Percentiles rank a stretch among this genome's conserved stretches.
phyloP scores from a whole-genome alignment of 1,140 invertebrate genomes.

The Polypedilum pembai region DNA sequence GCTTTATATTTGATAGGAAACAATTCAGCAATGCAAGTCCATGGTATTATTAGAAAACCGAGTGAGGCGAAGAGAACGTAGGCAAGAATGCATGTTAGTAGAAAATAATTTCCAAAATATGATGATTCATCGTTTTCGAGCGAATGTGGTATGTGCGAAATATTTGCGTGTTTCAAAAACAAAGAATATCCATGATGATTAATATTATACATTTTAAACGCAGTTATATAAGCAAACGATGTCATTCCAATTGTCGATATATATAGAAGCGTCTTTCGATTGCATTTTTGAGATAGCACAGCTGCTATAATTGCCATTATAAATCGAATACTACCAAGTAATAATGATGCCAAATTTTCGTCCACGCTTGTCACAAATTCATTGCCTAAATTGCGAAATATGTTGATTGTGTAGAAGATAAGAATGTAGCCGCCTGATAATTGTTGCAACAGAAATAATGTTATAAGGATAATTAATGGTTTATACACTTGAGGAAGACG shows the following conservation, averaged over 20 bases:
- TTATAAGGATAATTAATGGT: slow-evolving; percentile 46
- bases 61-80: slow-evolving; percentile 50
- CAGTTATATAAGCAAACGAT: slow-evolving; percentile 48
- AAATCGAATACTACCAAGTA: slow-evolving; percentile 49
- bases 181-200: slow-evolving; percentile 31
- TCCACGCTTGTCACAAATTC: slow-evolving; percentile 42
- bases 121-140: neutral
- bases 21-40: slow-evolving; percentile 52
- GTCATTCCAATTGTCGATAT: slow-evolving; percentile 50
- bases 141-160: neutral
- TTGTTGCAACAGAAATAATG: slow-evolving; percentile 52
- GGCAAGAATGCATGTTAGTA: slow-evolving; percentile 45
- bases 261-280: slow-evolving; percentile 47
- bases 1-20: slow-evolving; percentile 37
- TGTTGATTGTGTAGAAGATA: slow-evolving; percentile 59
- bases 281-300: slow-evolving; percentile 46
- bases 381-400: slow-evolving; percentile 47
- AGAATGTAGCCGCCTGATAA: slow-evolving; percentile 54
- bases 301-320: slow-evolving; percentile 46
- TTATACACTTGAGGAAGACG: slow-evolving; percentile 41
- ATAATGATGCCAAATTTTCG: slow-evolving; percentile 45
- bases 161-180: slow-evolving; percentile 30
- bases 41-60: slow-evolving; percentile 55
- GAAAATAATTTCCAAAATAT: slow-evolving; percentile 36
- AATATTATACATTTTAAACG: slow-evolving; percentile 45